A percentile compares a stretch with the other conserved stretches of the same genome.
These are phyloP conservation scores for Cantharis rufa DNA, from an alignment of 2,888 invertebrate genomes.

Conservation along the genomic window DNA sequence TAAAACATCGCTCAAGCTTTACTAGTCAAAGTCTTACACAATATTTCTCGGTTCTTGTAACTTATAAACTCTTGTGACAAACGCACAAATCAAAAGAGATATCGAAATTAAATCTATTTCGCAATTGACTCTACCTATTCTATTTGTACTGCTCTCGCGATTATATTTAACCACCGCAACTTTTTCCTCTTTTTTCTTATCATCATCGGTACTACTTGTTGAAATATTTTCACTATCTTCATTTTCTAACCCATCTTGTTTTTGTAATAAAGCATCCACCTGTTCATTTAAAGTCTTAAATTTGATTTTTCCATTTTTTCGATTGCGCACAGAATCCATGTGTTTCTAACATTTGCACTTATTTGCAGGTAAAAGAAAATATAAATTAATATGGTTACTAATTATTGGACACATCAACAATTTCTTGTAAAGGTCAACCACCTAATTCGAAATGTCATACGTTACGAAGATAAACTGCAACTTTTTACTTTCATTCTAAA, in stretches of 20 bases:
- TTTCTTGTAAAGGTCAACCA: slow-evolving; percentile 16
- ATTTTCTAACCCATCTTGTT: slow-evolving; percentile 4
- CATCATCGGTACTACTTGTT: slow-evolving; percentile 6
- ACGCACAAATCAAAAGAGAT: slow-evolving; percentile 68
- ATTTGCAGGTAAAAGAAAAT: not conserved
- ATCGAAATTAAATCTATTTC: slow-evolving; percentile 78
- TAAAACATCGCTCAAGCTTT: not conserved
- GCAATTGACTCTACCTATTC: slow-evolving; percentile 59
- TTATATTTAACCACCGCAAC: not conserved
- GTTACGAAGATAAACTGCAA: not conserved
- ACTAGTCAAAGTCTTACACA: slow-evolving; percentile 71
- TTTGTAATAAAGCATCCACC: slow-evolving; percentile 22
- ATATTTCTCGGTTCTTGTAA: slow-evolving; percentile 84
- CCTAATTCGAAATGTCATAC: not conserved
- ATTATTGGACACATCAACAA: slow-evolving; percentile 15
- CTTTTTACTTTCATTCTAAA: not conserved
- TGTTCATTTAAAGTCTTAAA: slow-evolving; percentile 13
- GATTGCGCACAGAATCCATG: slow-evolving; percentile 31
- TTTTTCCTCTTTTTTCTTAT: slow-evolving; percentile 1
- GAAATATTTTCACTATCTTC: slow-evolving; percentile 21
- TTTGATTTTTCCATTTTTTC: slow-evolving; percentile 28
- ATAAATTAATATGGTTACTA: not conserved
- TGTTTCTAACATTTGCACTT: slow-evolving; percentile 16
- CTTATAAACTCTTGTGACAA: slow-evolving; percentile 80
- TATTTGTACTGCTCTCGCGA: not conserved